Evolutionary conservation across 2,797 vertebrate species (phyloP), one percentile per base, ranked within the genome.

Genomic region (Graptemys geographica): DNA sequence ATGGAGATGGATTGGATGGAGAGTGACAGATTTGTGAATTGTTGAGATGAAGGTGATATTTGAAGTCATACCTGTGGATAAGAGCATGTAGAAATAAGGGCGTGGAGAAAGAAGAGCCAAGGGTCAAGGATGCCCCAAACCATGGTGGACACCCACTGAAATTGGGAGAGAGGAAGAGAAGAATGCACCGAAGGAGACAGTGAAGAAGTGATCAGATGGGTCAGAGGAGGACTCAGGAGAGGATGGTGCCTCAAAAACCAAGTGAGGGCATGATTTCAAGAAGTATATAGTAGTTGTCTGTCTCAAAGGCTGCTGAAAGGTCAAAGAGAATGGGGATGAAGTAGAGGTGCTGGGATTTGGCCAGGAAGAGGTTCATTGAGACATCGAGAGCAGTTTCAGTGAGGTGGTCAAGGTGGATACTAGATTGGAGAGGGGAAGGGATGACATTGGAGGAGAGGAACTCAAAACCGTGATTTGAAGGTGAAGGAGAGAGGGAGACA

Each of bases 151-250:
- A 82, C 8, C 2, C n/a, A 59, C 51, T 51, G 28, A 90, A 90
- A 84, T 8, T 27, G 53, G 37, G 72, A 86, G n/a, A 27, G 15
- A 52, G 5, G 31, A 55, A 11, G 7, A 12, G 19, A 31, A 25
- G 86, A 3, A 1, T 1, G 1, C 6, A 16, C 4, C 6, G n/a
- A 11, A 37, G 8, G 16, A 12, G 57, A n/a, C 0, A 33, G 28
- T 56, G 33, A 86, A 49, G 11, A 69, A 76, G 10, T 8, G 31
- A 94, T 12, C 10, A 33, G 56, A 5, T 4, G 1, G 12, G 4
- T 65, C 27, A 21, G n/a, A 49, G 23, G 9, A 72, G 1, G 41
- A 33, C 6, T 25, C 21, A 25, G 11, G 25, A 79, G n/a, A 47
- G n/a, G 31, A 33, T 11, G 15, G 18, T 25, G 27, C 23, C 15